Conservation (phyloP, 2,113 vertebrate genomes). For the Phyllostomus discolor region DNA sequence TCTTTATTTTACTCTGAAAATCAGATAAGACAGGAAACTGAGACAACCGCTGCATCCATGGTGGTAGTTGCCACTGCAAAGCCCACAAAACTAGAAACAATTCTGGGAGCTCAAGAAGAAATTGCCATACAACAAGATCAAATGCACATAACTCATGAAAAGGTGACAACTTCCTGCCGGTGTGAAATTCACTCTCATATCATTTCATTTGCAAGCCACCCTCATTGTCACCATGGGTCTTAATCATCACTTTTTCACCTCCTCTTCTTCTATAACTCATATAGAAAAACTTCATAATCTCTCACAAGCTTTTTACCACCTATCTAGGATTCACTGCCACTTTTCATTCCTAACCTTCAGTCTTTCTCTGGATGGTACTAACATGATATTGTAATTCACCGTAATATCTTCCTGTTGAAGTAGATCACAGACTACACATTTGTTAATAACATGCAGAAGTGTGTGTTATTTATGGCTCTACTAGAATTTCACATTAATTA, state of each 20-base stretch:
- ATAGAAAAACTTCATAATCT: not conserved
- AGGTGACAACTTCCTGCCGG: constrained; percentile 73
- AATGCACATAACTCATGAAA: constrained; percentile 69
- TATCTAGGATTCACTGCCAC: not conserved
- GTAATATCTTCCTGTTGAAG: not conserved
- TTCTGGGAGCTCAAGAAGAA: constrained; percentile 58
- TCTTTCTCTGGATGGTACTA: constrained; percentile 38
- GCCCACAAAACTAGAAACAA: constrained; percentile 61
- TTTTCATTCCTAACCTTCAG: constrained; percentile 28
- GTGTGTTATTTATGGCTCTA: not conserved
- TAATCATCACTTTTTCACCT: constrained; percentile 44
- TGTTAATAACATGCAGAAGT: not conserved
- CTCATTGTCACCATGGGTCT: not conserved
- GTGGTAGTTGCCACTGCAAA: constrained; percentile 56
- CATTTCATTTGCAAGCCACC: not conserved
- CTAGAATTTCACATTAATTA: not conserved
- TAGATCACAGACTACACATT: not conserved
- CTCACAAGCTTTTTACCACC: not conserved
- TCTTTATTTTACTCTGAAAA: constrained; percentile 60
- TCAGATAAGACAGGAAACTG: constrained; percentile 70
- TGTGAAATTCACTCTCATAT: constrained; percentile 15
- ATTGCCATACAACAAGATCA: constrained; percentile 50
- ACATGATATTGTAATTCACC: not conserved
- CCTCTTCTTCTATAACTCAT: not conserved
- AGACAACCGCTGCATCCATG: constrained; percentile 42